These are phyloP conservation scores for Campoplex nolae DNA, from an alignment of 2,888 invertebrate species.

Conservation along the genomic window DNA sequence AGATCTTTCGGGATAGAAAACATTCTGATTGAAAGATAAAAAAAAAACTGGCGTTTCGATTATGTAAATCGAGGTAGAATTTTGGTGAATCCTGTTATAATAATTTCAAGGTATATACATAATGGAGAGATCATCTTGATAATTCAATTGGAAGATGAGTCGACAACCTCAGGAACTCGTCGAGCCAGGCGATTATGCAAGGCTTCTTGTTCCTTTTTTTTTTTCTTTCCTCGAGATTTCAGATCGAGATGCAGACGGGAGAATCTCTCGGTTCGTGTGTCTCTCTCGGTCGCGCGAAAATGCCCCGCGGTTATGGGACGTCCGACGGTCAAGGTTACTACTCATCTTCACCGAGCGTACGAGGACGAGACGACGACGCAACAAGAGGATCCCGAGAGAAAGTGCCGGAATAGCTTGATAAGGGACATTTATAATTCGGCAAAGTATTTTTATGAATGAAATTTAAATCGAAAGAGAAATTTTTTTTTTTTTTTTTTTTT, in stretches of 20 bases:
- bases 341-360: slow-evolving; percentile 75
- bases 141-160: slow-evolving; percentile 67
- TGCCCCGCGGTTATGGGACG: slow-evolving; percentile 70
- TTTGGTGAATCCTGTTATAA: slow-evolving; percentile 15
- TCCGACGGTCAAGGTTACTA: slow-evolving; percentile 77
- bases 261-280: slow-evolving; percentile 35
- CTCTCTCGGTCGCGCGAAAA: slow-evolving; percentile 55
- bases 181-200: slow-evolving; percentile 70
- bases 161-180: slow-evolving; percentile 71
- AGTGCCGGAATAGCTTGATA: slow-evolving; percentile 69
- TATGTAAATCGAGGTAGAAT: background rate
- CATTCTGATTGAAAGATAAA: background rate
- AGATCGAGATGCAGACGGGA: slow-evolving; percentile 73
- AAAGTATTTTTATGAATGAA: slow-evolving; percentile 47
- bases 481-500: background rate
- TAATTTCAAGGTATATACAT: background rate
- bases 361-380: slow-evolving; percentile 59
- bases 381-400: slow-evolving; percentile 63
- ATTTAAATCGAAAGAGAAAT: background rate
- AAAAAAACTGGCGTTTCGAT: background rate
- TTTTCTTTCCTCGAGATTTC: slow-evolving; percentile 67
- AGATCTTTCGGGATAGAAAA: background rate
- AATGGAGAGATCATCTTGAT: background rate
- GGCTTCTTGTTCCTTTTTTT: slow-evolving; percentile 43
- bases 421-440: slow-evolving; percentile 28